These are phyloP conservation scores for Vesta saturnalis DNA, from an alignment of 2,888 invertebrate species.

Conservation along the genomic window DNA sequence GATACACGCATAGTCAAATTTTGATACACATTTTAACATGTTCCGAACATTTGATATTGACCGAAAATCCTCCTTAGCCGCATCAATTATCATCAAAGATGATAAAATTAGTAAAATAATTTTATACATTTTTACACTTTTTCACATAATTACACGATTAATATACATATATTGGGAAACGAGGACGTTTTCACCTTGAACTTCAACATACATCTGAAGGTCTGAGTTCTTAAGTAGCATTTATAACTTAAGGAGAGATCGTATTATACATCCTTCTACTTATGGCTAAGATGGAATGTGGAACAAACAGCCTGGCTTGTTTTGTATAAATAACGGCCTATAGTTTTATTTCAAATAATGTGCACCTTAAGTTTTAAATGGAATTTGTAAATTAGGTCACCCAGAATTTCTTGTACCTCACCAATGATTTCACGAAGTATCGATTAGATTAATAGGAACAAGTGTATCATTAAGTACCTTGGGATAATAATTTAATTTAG, in stretches of 20 bases:
- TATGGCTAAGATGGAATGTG: constrained; percentile 43
- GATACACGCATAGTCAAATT: constrained; percentile 40
- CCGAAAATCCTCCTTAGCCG: neutral
- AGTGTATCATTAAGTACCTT: too few species aligned
- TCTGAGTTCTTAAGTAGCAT: constrained; percentile 52
- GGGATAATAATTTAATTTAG: too few species aligned
- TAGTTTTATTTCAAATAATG: neutral
- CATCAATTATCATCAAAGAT: neutral
- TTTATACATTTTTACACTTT: neutral
- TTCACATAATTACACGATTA: constrained; percentile 6
- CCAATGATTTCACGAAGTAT: neutral
- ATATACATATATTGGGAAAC: neutral
- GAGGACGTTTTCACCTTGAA: constrained; percentile 53
- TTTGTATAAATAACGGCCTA: constrained; percentile 1
- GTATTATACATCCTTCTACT: constrained; percentile 47
- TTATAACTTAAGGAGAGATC: constrained; percentile 58
- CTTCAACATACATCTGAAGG: constrained; percentile 57
- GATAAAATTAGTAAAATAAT: neutral
- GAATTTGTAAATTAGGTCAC: neutral
- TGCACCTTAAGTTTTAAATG: neutral
- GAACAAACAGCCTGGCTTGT: constrained; percentile 37
- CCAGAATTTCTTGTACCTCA: too few species aligned
- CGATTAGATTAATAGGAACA: neutral
- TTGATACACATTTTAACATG: constrained; percentile 24
- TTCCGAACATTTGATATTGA: neutral